Percentiles rank a stretch among this genome's conserved stretches.
Evolutionary conservation across 2,888 invertebrate genomes (phyloP).

Genomic region (Azorinus chamasolen): DNA sequence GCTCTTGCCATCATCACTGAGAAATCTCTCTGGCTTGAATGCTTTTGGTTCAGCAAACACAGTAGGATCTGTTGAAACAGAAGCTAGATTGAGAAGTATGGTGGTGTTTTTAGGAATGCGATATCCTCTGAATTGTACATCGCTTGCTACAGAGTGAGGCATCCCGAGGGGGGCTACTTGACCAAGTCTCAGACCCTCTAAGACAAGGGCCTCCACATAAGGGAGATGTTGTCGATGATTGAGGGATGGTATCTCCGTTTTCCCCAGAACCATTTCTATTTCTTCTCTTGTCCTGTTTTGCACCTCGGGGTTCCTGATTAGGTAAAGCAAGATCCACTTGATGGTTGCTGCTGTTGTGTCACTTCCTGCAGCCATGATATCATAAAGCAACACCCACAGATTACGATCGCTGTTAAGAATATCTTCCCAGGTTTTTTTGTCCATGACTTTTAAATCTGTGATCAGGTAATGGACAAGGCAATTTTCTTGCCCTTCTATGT

Average conservation of each 20-base stretch:
- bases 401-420: no score
- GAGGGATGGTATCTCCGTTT: constrained; percentile 11
- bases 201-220: constrained; percentile 36
- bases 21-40: constrained; percentile 46
- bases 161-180: constrained; percentile 39
- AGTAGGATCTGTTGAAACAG: constrained; percentile 37
- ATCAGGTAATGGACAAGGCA: no score
- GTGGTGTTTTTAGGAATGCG: constrained; percentile 44
- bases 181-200: constrained; percentile 39
- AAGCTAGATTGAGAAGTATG: constrained; percentile 32
- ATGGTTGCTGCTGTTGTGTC: constrained; percentile 56
- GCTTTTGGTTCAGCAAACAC: constrained; percentile 37
- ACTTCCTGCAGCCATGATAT: constrained; percentile 67
- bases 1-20: constrained; percentile 11
- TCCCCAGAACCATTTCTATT: constrained; percentile 38
- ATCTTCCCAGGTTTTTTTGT: no score
- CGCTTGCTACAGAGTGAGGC: constrained; percentile 37
- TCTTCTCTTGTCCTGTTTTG: constrained; percentile 44
- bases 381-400: no score
- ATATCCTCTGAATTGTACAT: constrained; percentile 38
- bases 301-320: constrained; percentile 42
- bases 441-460: no score
- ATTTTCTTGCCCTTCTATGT: no score
- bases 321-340: constrained; percentile 48
- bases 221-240: constrained; percentile 31